Evolutionary conservation across 2,888 invertebrate genomes (phyloP).

Genomic region (Megamerina dolium): DNA sequence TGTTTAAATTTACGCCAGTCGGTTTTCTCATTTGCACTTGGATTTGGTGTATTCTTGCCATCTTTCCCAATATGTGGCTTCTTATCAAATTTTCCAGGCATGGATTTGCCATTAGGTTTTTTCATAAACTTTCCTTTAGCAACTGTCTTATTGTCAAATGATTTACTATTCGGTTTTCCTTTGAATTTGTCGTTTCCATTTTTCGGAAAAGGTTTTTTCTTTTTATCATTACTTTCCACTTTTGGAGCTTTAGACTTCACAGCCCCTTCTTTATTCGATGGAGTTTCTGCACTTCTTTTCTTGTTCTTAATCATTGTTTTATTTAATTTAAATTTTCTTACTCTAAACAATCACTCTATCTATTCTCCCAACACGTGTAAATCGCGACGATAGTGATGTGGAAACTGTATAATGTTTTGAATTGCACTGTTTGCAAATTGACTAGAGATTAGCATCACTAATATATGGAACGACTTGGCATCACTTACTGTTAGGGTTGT

Average conservation of each 20-base stretch:
- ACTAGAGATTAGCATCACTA: too few species aligned
- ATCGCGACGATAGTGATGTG: too few species aligned
- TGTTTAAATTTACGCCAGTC: conserved; percentile 72
- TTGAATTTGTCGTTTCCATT: too few species aligned
- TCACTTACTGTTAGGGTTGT: too few species aligned
- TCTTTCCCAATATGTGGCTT: conserved; percentile 8
- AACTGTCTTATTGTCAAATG: conserved; percentile 11
- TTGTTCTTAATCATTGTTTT: conserved; percentile 18
- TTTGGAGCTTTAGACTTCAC: conserved; percentile 14
- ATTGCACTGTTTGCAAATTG: too few species aligned
- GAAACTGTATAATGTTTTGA: too few species aligned
- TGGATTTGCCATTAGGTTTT: conserved; percentile 18
- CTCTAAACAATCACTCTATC: too few species aligned
- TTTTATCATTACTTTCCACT: conserved; percentile 5
- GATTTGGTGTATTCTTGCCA: conserved; percentile 3
- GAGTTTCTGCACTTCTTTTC: conserved; percentile 13
- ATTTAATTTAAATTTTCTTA: background rate
- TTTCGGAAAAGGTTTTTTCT: background rate
- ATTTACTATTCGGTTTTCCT: too few species aligned
- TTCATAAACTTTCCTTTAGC: conserved; percentile 11
- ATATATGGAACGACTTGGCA: too few species aligned
- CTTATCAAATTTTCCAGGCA: conserved; percentile 8
- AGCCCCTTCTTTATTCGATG: conserved; percentile 3
- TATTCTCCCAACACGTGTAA: too few species aligned
- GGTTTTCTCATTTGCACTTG: conserved; percentile 51